These are phyloP conservation scores for Drosophila funebris DNA, from an alignment of 1,140 invertebrate species.

Conservation along the genomic window DNA sequence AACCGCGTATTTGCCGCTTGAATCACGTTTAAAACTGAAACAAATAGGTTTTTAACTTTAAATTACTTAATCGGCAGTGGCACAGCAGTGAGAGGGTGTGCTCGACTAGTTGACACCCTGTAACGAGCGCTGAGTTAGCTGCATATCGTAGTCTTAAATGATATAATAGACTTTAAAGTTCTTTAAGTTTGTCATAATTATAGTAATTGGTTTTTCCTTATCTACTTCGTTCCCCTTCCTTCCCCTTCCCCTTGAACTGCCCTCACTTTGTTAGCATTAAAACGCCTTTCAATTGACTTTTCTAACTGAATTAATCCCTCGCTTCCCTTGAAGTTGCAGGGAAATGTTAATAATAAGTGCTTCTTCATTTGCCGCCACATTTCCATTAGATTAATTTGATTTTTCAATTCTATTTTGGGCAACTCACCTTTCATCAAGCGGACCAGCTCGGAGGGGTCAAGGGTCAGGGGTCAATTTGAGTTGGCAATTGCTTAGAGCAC, in stretches of 20 bases:
- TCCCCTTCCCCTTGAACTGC: too few species aligned
- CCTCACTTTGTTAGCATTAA: too few species aligned
- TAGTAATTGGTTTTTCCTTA: too few species aligned
- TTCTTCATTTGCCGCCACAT: not conserved
- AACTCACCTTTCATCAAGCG: not conserved
- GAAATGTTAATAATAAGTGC: too few species aligned
- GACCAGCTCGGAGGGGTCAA: not conserved
- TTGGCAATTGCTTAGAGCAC: conserved; percentile 2
- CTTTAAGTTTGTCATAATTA: too few species aligned
- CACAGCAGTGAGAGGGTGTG: not conserved
- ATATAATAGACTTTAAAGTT: not conserved
- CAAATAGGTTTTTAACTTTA: not conserved
- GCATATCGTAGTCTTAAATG: not conserved
- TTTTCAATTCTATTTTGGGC: conserved; percentile 13
- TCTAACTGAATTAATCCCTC: too few species aligned
- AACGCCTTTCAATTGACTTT: too few species aligned
- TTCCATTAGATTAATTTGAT: conserved; percentile 23
- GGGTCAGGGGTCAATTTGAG: not conserved
- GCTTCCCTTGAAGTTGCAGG: too few species aligned
- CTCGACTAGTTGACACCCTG: not conserved
- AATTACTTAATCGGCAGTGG: not conserved
- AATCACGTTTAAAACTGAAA: not conserved
- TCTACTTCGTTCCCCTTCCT: too few species aligned
- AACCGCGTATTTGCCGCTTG: not conserved
- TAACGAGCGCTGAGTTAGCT: not conserved